phyloP scores from a whole-genome alignment of 2,797 vertebrate genomes.

The Squalus acanthias region DNA sequence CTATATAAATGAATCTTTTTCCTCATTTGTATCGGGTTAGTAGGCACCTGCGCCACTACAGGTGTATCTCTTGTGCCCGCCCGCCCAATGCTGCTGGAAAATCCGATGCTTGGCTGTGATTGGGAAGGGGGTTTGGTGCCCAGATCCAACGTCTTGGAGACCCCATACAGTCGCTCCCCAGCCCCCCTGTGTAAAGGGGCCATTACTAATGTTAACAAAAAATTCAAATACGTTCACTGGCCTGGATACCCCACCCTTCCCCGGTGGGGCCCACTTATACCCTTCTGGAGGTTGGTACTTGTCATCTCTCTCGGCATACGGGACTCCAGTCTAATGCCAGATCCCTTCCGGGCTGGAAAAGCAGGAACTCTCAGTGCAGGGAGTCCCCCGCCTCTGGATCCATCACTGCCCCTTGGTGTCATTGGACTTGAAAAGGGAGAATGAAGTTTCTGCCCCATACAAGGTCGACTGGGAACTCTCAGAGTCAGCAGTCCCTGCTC shows the following conservation, averaged over 20 bases:
- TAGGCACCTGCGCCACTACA: background rate
- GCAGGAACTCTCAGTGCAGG: background rate
- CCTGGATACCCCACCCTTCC: too few relatives aligned
- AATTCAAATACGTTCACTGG: background rate
- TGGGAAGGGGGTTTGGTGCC: background rate
- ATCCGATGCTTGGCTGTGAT: background rate
- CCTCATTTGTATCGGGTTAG: background rate
- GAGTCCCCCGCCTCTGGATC: background rate
- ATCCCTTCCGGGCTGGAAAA: too few relatives aligned
- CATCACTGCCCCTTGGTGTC: background rate
- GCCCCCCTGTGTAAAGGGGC: background rate
- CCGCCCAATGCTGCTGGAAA: background rate
- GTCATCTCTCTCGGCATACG: too few relatives aligned
- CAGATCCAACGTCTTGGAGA: background rate
- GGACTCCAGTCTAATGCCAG: background rate
- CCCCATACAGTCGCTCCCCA: background rate
- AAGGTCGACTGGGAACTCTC: background rate
- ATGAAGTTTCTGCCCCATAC: background rate
- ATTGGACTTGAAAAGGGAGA: background rate
- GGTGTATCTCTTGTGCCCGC: background rate
- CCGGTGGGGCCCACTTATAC: background rate
- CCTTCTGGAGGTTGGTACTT: too few relatives aligned
- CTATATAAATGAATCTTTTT: too few relatives aligned
- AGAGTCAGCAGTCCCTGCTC: too few relatives aligned
- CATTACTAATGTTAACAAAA: background rate